Conservation (phyloP, 2,888 invertebrate species). For the Philereme vetulata region DNA sequence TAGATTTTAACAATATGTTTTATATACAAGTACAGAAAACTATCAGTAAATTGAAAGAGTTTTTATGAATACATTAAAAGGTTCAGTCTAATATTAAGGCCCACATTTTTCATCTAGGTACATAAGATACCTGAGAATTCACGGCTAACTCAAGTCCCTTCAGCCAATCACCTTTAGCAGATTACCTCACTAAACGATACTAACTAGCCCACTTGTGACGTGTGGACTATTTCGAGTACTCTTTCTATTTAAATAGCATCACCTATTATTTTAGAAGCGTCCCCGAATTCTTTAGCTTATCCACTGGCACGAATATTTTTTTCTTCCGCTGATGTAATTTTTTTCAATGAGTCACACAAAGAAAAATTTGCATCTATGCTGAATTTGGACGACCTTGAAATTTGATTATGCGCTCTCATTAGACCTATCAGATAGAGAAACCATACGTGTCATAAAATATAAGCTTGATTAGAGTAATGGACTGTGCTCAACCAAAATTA, state of each 20-base stretch:
- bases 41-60: too few species aligned
- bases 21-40: too few species aligned
- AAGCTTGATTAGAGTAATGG: constrained; percentile 23
- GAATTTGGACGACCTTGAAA: constrained; percentile 36
- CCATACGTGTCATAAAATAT: constrained; percentile 35
- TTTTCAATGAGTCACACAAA: constrained; percentile 34
- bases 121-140: too few species aligned
- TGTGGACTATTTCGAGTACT: constrained; percentile 69
- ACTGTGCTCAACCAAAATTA: constrained; percentile 44
- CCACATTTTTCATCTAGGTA: too few species aligned
- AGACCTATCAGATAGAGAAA: not conserved
- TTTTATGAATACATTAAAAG: too few species aligned
- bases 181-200: constrained; percentile 57
- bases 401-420: not conserved
- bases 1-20: not conserved
- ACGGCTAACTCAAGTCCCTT: not conserved
- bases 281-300: constrained; percentile 61
- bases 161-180: constrained; percentile 37
- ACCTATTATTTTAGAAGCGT: constrained; percentile 72
- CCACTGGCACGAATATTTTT: constrained; percentile 47
- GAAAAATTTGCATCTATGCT: constrained; percentile 27
- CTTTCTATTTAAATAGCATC: constrained; percentile 70
- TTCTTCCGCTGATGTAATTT: constrained; percentile 47
- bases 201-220: constrained; percentile 70
- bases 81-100: too few species aligned